Conservation (phyloP, 2,888 invertebrate genomes). For the Frankliniella fusca region DNA sequence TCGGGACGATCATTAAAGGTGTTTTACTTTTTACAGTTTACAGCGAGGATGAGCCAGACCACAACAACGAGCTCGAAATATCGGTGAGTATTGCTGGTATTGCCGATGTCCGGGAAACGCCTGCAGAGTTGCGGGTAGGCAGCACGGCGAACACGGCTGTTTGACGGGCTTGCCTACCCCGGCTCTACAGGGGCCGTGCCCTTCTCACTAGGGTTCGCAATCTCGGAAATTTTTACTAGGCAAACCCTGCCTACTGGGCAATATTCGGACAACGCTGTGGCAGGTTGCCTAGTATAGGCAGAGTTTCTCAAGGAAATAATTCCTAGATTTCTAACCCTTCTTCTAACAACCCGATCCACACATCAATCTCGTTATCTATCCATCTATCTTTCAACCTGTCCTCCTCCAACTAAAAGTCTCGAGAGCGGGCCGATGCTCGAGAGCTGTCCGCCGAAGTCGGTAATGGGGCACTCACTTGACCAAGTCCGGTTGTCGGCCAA, state of each 20-base stretch:
- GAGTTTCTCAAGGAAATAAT: too few species aligned
- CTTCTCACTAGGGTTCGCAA: neutral
- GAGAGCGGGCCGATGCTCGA: neutral
- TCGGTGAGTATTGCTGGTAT: conserved; percentile 60
- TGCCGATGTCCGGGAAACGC: neutral
- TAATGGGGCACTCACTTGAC: neutral
- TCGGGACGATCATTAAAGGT: neutral
- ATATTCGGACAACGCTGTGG: too few species aligned
- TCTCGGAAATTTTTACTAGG: too few species aligned
- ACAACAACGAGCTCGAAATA: conserved; percentile 82
- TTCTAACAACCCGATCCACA: neutral
- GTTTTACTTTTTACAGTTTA: conserved; percentile 59
- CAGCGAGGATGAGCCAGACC: conserved; percentile 81
- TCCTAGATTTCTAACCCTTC: too few species aligned
- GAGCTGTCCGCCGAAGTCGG: neutral
- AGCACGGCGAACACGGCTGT: neutral
- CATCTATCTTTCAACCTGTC: neutral
- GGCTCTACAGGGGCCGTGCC: neutral
- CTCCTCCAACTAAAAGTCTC: conserved; percentile 16
- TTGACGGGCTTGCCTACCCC: neutral
- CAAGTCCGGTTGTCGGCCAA: neutral
- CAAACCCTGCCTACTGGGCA: too few species aligned
- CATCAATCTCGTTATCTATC: too few species aligned
- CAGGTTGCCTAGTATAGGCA: too few species aligned
- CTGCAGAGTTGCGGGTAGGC: neutral